phyloP scores from a whole-genome alignment of 2,888 invertebrate species.

The Cephonodes hylas region DNA sequence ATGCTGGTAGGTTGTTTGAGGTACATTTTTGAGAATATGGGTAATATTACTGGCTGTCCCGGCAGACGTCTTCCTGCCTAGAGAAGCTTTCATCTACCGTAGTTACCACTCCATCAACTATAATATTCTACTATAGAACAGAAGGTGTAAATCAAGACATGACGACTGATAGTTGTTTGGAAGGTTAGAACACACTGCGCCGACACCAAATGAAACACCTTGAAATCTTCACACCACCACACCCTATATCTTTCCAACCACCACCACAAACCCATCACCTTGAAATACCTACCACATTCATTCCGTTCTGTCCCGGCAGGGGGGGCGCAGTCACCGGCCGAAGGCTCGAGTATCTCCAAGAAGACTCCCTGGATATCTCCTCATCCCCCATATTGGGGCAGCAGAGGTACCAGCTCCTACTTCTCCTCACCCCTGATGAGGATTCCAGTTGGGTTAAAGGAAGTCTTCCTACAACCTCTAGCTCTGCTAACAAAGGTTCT shows the following conservation, averaged over 20 bases:
- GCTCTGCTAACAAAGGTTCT: constrained; percentile 65
- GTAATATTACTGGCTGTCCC: no score
- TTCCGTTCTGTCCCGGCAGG: constrained; percentile 53
- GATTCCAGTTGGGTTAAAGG: constrained; percentile 64
- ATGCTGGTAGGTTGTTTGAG: no score
- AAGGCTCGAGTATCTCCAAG: constrained; percentile 71
- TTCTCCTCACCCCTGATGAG: constrained; percentile 69
- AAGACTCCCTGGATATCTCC: constrained; percentile 65
- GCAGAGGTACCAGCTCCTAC: constrained; percentile 83
- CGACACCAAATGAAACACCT: no score
- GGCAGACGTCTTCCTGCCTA: no score
- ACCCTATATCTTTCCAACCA: not conserved
- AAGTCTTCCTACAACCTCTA: constrained; percentile 64
- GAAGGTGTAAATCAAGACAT: no score
- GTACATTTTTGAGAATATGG: no score
- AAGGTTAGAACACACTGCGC: no score
- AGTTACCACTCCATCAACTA: no score
- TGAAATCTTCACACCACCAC: not conserved
- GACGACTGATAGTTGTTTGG: no score
- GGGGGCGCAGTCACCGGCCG: constrained; percentile 69
- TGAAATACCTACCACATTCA: not conserved
- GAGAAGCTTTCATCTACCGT: no score
- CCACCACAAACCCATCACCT: not conserved
- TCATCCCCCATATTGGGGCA: constrained; percentile 73
- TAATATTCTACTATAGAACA: no score